These are phyloP conservation scores for Parambassis ranga DNA, from an alignment of 2,797 vertebrate species.

Conservation along the genomic window DNA sequence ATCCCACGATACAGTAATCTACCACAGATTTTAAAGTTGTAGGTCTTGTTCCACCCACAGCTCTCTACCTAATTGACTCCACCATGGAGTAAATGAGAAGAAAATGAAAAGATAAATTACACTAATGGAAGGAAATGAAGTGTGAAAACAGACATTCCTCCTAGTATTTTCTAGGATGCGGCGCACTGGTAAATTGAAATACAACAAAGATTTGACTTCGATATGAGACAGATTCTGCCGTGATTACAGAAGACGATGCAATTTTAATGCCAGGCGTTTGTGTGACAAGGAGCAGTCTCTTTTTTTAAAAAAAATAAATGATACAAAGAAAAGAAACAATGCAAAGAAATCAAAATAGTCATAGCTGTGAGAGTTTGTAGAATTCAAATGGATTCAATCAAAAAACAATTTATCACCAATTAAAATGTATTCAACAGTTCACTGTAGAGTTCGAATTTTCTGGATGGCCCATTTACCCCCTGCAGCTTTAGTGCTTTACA, in stretches of 20 bases:
- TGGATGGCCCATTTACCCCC: constrained; percentile 19
- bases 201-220: constrained; percentile 73
- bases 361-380: not conserved
- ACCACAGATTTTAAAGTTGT: constrained; percentile 48
- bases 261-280: constrained; percentile 37
- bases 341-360: not conserved
- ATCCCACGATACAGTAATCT: constrained; percentile 14
- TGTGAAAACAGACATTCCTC: constrained; percentile 77
- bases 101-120: constrained; percentile 79
- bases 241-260: constrained; percentile 67
- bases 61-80: constrained; percentile 73
- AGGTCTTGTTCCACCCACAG: constrained; percentile 61
- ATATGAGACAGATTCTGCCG: constrained; percentile 46
- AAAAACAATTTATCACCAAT: constrained; percentile 7
- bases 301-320: constrained; percentile 6
- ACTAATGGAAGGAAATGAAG: constrained; percentile 77
- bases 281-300: constrained; percentile 6
- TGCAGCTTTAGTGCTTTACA: constrained; percentile 28
- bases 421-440: constrained; percentile 16
- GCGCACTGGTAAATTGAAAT: constrained; percentile 82
- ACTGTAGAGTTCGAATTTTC: constrained; percentile 17
- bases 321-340: not conserved
- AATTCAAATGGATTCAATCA: constrained; percentile 4
- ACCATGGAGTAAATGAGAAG: constrained; percentile 75
- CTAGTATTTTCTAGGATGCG: constrained; percentile 64